Evolutionary conservation across 2,113 vertebrate genomes (phyloP).

Genomic region (Coryphaenoides rupestris): DNA sequence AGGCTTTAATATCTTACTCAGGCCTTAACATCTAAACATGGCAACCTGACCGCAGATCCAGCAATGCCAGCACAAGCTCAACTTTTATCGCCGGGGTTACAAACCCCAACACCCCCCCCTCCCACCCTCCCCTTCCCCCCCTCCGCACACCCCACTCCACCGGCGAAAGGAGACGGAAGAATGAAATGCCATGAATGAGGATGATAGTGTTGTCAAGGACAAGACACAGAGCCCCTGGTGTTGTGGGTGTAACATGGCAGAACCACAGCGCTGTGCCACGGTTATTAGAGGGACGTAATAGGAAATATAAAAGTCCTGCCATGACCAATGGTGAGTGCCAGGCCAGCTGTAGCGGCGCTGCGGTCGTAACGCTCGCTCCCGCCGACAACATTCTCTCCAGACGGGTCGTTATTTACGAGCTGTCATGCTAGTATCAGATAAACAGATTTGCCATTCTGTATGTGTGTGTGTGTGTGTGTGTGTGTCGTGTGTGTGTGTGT

Average conservation of each 20-base stretch:
- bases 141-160: too few relatives aligned
- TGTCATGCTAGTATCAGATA: conserved; percentile 5
- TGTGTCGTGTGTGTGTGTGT: neutral
- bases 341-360: neutral
- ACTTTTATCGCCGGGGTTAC: too few relatives aligned
- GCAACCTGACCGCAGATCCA: too few relatives aligned
- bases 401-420: conserved; percentile 30
- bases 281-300: neutral
- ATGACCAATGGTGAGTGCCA: conserved; percentile 11
- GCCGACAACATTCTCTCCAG: conserved; percentile 8
- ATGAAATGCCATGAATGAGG: too few relatives aligned
- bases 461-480: neutral
- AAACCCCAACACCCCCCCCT: too few relatives aligned
- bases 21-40: too few relatives aligned
- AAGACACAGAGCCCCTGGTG: too few relatives aligned
- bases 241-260: neutral
- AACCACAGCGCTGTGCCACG: neutral
- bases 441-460: neutral
- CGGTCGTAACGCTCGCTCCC: conserved; percentile 5
- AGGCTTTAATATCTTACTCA: too few relatives aligned
- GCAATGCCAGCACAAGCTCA: too few relatives aligned
- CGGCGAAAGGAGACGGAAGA: too few relatives aligned
- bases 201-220: too few relatives aligned
- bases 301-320: neutral
- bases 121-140: too few relatives aligned